A percentile compares a stretch with the other conserved stretches of the same genome.
These are phyloP conservation scores for Coptodon bakossiorum DNA, from an alignment of 2,113 vertebrate genomes.

Conservation along the genomic window DNA sequence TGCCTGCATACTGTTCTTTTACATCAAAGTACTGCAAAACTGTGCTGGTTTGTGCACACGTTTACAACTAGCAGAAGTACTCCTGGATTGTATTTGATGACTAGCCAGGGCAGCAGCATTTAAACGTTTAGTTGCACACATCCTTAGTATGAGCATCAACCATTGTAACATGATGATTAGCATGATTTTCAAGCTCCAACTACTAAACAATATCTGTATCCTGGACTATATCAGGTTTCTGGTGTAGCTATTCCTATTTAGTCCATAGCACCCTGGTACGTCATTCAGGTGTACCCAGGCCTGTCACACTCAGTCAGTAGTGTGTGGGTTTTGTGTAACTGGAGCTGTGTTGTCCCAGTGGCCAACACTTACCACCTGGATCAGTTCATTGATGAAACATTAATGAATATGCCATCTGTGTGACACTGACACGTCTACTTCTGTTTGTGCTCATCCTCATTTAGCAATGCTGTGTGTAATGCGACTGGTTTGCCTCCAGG, in stretches of 20 bases:
- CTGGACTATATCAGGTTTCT: background rate
- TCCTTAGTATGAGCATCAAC: background rate
- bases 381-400: constrained; percentile 56
- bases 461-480: background rate
- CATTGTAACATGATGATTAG: background rate
- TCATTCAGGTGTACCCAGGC: background rate
- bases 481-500: background rate
- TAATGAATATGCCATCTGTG: constrained; percentile 38
- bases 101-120: background rate
- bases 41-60: background rate
- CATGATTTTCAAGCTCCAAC: background rate
- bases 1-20: background rate
- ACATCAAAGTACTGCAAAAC: background rate
- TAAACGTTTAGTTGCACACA: background rate
- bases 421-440: constrained; percentile 25
- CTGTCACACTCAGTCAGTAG: background rate
- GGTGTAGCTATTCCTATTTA: background rate
- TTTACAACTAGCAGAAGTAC: background rate
- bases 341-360: background rate
- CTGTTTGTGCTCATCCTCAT: constrained; percentile 3
- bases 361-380: constrained; percentile 21
- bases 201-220: background rate
- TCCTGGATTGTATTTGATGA: background rate
- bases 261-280: background rate
- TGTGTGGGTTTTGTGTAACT: constrained; percentile 15